Conservation (phyloP, 2,113 vertebrate species). For the Columba livia region DNA sequence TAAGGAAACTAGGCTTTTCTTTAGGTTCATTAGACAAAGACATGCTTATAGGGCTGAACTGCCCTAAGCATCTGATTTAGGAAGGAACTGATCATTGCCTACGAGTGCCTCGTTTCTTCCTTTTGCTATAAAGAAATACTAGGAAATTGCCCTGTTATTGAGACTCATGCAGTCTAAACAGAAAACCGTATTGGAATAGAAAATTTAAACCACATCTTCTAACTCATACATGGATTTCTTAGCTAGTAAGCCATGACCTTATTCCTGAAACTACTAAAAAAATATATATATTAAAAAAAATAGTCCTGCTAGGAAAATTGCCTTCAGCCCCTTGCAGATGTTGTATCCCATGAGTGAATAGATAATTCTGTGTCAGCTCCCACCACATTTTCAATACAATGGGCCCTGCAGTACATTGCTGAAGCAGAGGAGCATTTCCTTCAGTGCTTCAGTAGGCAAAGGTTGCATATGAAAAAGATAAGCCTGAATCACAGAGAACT, state of each 20-base stretch:
- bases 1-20: background rate
- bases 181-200: background rate
- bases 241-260: background rate
- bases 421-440: background rate
- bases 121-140: background rate
- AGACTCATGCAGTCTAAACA: background rate
- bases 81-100: background rate
- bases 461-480: background rate
- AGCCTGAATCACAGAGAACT: background rate
- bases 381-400: background rate
- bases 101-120: background rate
- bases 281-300: background rate
- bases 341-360: background rate
- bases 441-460: background rate
- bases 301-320: background rate
- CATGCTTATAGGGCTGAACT: background rate
- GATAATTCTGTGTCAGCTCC: background rate
- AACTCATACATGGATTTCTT: background rate
- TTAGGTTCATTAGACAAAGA: background rate
- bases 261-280: background rate
- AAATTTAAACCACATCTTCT: background rate
- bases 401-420: background rate
- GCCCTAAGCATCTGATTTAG: background rate
- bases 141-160: background rate
- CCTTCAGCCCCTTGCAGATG: background rate